A percentile compares a stretch with the other conserved stretches of the same genome.
phyloP scores from a whole-genome alignment of 2,888 invertebrate genomes.

The Smittia aterrima region DNA sequence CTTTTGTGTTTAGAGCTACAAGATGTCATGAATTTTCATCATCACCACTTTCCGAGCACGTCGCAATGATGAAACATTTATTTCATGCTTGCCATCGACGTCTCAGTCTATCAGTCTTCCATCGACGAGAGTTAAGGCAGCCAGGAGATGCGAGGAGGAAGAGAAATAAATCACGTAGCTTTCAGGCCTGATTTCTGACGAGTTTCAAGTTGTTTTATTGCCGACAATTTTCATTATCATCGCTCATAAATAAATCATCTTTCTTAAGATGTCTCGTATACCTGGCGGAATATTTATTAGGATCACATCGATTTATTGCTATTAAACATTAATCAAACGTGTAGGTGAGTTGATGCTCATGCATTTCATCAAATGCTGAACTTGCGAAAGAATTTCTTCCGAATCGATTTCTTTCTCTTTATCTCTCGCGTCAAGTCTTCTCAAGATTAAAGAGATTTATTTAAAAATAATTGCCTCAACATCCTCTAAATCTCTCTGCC shows the following conservation, averaged over 20 bases:
- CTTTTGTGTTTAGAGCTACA: not conserved
- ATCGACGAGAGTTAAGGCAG: not conserved
- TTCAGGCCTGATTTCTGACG: not conserved
- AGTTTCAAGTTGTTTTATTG: conserved; percentile 4
- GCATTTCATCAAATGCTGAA: not conserved
- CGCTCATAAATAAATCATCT: conserved; percentile 13
- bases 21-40: conserved; percentile 6
- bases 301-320: not conserved
- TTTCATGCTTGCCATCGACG: conserved; percentile 12
- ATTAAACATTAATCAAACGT: not conserved
- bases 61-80: conserved; percentile 16
- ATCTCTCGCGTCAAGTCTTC: not conserved
- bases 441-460: conserved; percentile 8
- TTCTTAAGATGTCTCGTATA: not conserved
- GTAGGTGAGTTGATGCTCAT: not conserved
- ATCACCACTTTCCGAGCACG: conserved; percentile 8
- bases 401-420: not conserved
- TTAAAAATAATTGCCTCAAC: conserved; percentile 8
- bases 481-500: conserved; percentile 12
- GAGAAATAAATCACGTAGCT: conserved; percentile 8
- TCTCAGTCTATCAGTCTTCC: conserved; percentile 16
- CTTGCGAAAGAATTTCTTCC: not conserved
- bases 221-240: conserved; percentile 5
- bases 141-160: not conserved
- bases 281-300: not conserved